phyloP scores from a whole-genome alignment of 2,113 vertebrate genomes.

The Bufo bufo region DNA sequence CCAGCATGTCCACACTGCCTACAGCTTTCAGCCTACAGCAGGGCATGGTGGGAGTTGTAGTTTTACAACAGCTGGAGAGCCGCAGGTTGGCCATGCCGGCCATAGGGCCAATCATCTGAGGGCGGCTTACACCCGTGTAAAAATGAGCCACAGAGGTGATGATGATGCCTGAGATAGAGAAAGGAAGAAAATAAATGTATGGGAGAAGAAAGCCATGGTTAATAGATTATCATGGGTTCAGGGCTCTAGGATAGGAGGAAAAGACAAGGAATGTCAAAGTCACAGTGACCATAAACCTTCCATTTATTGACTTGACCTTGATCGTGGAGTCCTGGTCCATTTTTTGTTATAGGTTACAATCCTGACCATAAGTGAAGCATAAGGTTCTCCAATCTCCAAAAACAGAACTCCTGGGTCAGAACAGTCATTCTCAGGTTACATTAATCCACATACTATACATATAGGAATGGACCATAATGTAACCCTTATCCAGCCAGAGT shows the following conservation, averaged over 20 bases:
- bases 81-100: too few relatives aligned
- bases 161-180: neutral
- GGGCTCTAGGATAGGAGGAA: neutral
- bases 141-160: neutral
- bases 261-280: neutral
- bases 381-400: neutral
- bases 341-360: too few relatives aligned
- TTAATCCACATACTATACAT: neutral
- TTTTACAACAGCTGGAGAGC: too few relatives aligned
- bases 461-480: neutral
- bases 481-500: neutral
- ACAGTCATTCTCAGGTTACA: neutral
- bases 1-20: too few relatives aligned
- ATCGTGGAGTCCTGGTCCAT: neutral
- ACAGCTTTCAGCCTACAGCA: too few relatives aligned
- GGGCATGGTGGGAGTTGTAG: too few relatives aligned
- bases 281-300: neutral
- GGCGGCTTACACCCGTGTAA: neutral
- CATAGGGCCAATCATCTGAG: too few relatives aligned
- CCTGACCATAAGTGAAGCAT: too few relatives aligned
- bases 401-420: neutral
- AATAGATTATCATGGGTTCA: neutral
- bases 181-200: neutral
- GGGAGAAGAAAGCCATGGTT: neutral
- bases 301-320: neutral